A percentile compares a stretch with the other conserved stretches of the same genome.
Conservation (phyloP, 2,113 vertebrate species). For the Ranitomeya variabilis region DNA sequence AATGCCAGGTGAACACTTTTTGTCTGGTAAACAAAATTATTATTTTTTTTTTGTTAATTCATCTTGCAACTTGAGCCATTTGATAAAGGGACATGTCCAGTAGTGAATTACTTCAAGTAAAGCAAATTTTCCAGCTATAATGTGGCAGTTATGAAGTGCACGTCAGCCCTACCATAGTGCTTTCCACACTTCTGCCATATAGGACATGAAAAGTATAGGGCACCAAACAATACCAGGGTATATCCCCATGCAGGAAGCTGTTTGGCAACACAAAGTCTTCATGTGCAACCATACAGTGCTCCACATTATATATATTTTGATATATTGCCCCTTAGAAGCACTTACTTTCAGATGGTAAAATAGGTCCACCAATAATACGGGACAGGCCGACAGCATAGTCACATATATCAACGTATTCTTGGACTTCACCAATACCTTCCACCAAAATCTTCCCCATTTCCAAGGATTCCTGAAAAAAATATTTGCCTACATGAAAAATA, state of each 20-base stretch:
- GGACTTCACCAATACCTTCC: conserved; percentile 95
- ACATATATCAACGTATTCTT: conserved; percentile 95
- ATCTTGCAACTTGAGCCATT: no score
- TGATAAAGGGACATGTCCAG: no score
- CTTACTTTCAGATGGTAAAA: conserved; percentile 92
- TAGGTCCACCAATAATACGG: conserved; percentile 92
- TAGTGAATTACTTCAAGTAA: no score
- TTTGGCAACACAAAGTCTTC: background rate
- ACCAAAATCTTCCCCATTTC: conserved; percentile 99
- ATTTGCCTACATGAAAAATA: background rate
- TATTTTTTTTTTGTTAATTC: no score
- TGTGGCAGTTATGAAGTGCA: no score
- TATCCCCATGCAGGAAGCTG: background rate
- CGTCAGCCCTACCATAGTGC: no score
- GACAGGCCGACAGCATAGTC: conserved; percentile 97
- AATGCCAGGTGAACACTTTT: no score
- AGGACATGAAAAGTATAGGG: no score
- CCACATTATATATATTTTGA: background rate
- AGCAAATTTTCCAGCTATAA: no score
- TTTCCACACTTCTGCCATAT: no score
- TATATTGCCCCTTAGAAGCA: background rate
- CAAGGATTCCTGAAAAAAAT: conserved; percentile 80
- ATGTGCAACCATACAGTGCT: background rate
- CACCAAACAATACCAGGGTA: background rate
- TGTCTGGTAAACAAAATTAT: no score